Evolutionary conservation across 2,888 invertebrate genomes (phyloP), one percentile per base, ranked within the genome.

Genomic region (Drosophila diplacantha): DNA sequence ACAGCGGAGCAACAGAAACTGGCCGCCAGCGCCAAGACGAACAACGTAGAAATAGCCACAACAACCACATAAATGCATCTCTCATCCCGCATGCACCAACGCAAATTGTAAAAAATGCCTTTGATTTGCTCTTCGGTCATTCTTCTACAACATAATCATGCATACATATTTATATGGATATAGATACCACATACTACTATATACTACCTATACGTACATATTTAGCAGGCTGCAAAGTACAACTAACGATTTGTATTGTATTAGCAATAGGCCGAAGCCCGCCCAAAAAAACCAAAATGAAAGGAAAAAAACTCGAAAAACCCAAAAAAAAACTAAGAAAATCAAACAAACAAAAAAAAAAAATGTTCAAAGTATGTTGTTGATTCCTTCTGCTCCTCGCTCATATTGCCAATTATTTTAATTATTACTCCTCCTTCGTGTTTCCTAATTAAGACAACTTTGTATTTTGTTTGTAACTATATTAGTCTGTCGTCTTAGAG

Each of bases 371-470:
- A 66, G 55, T 67, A 72, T 76, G 56, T 79, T 75, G 70, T 74
- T 72, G 62, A 77, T 74, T 81, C 79, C 64, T 78, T 71, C 66
- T 74, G 71, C 62, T 75, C 65, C 84, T 85, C 84, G 84, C 85
- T 84, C 85, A 69, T 80, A 85, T 81, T 85, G 85, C 85, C 84
- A 85, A 84, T 81, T 85, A 75, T 75, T 67, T 58, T 76, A 59
- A 64, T 38, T 53, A 51, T 51, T 62, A 62, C 26, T 41, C 60
- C 43, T 58, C 59, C 51, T 37, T 59, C 61, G 20, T 29, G 59
- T 59, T 59, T 59, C 60, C 52, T 60, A 60, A 49, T 46, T 66
- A 59, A 59, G 59, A n/a, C 16, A 46, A 52, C 46, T 65, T 35
- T 65, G 53, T 65, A 66, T 65, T 47, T 49, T 49, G 44, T 65